Evolutionary conservation across 2,888 invertebrate species (phyloP), one percentile per base, ranked within the genome.

Genomic region (Perizoma flavofasciatum): DNA sequence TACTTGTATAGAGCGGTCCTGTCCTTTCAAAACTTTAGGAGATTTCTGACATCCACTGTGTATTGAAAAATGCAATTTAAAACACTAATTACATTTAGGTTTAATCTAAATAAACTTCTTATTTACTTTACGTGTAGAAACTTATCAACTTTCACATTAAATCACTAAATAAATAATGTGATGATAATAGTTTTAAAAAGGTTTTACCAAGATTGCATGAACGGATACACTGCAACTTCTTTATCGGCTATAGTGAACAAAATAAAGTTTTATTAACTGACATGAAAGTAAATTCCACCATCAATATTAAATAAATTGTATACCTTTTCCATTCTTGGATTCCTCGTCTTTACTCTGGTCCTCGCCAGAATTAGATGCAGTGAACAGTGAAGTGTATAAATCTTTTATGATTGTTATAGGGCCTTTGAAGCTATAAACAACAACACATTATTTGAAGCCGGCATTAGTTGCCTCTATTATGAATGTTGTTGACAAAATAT

Each of bases 151-250:
- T 37, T 37, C 5, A 37, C 6, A 37, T 37, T 1, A 7, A 37
- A 6, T 37, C 0, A 37, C 1, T 7, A 37, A 37, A 37, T 37
- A 37, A 6, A 37, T 35, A 35, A 5, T 35, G n/a, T 7, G 7
- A 37, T 37, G 7, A 37, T 37, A 37, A 6, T 7, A 4, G 7
- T 37, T 5, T 7, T 37, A 37, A 46, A 46, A 51, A 0, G 3
- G 40, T 35, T 61, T 60, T 44, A 66, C 66, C 55, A 47, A 40
- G 66, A 58, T 6, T 39, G 34, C 55, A 49, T 60, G 6, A 33
- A 0, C 40, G 66, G 66, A 10, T 9, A 7, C 5, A 51, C 61
- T 34, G 39, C 39, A n/a, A 60, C 48, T 37, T 32, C 61, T 48
- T 64, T 66, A 34, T 66, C 50, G 5, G 50, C 61, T 66, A 47